Evolutionary conservation across 2,797 vertebrate genomes (phyloP), one percentile per base, ranked within the genome.

Genomic region (Diplodus sargus): DNA sequence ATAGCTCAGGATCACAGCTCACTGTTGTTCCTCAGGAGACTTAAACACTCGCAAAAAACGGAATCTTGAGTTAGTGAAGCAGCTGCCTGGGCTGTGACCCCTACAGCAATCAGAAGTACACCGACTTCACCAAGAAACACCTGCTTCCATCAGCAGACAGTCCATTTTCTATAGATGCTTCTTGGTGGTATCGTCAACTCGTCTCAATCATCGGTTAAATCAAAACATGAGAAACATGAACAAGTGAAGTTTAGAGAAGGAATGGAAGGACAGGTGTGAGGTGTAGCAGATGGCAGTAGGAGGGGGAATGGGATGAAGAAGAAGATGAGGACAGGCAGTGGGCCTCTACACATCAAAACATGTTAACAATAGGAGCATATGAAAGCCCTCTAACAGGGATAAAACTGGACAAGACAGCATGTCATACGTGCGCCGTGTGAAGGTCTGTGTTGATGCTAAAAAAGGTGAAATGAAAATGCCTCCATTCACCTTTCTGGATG

Each of bases 381-480:
- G 22, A 85, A 86, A 87, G 77, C 42, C 66, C 42, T 28, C 48
- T 30, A 14, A 28, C 22, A 34, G 28, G 22, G 43, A 1, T 64
- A 54, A 56, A 39, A 34, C 14, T 5, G 28, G 34, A 67, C 13
- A 2, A 48, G 66, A 73, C 48, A 30, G 45, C 0, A 4, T 67
- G 65, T 81, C 77, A 64, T 69, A 64, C 53, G 67, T 12, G 49
- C 70, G 74, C 65, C 28, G 62, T 57, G 72, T 58, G 48, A 85
- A 81, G 85, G 64, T 63, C 70, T 39, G 71, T 49, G 67, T 61
- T 77, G 71, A 84, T 87, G 84, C 77, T 42, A 82, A 76, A 76
- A 39, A 72, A 89, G 77, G 82, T 83, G 82, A 86, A 84, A 86
- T 82, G 72, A 88, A 88, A 88, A 85, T 80, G 84, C 82, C 68